A percentile compares a stretch with the other conserved stretches of the same genome.
Conservation (phyloP, 2,888 invertebrate genomes). For the Troides aeacus region DNA sequence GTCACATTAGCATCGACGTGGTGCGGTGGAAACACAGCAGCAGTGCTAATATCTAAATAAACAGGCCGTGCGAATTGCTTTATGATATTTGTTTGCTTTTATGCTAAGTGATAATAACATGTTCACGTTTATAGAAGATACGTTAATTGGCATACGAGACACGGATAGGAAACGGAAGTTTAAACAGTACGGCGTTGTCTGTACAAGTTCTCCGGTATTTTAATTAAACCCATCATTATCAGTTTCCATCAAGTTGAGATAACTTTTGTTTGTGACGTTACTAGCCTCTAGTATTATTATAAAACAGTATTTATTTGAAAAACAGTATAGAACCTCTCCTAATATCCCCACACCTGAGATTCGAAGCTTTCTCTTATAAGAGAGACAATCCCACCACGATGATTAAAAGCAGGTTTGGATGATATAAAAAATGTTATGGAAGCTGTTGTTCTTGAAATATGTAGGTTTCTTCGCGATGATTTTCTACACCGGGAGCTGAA, state of each 20-base stretch:
- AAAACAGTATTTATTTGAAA: no score
- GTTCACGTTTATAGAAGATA: background rate
- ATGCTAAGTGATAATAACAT: background rate
- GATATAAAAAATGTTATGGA: no score
- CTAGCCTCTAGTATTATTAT: background rate
- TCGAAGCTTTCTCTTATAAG: no score
- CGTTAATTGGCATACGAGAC: background rate
- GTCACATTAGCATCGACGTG: constrained; percentile 1
- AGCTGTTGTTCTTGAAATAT: no score
- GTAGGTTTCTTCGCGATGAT: no score
- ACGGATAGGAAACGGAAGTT: background rate
- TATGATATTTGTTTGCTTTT: constrained; percentile 1
- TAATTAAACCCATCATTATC: background rate
- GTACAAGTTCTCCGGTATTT: background rate
- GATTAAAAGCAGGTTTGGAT: no score
- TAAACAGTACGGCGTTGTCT: background rate
- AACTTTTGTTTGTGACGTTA: background rate
- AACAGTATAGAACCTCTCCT: no score
- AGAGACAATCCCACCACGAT: no score
- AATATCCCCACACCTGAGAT: no score
- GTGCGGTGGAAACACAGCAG: background rate
- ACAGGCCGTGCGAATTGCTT: background rate
- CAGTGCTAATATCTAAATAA: constrained; percentile 4
- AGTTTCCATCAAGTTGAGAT: background rate
- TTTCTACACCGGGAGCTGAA: no score